Evolutionary conservation across 2,113 vertebrate genomes (phyloP), one percentile per base, ranked within the genome.

Genomic region (Bubo bubo): DNA sequence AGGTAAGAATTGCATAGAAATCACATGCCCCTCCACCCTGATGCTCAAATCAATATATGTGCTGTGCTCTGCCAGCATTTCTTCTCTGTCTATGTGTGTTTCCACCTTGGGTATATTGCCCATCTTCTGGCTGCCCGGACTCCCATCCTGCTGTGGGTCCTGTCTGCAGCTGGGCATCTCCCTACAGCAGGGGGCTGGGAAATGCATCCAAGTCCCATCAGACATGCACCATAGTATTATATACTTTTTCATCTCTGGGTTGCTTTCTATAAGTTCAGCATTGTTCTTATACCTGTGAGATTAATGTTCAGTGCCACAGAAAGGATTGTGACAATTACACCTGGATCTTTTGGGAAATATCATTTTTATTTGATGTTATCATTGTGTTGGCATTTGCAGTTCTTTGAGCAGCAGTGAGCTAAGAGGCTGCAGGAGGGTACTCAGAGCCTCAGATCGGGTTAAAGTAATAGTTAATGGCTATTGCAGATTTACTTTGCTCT

Each of bases 401-500:
- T 96, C 62, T 95, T 92, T 62, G 58, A 85, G 77, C n/a, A 56
- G 37, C 14, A 67, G n/a, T 45, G 62, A 97, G 34, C 87, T 94
- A 50, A 90, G 86, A 85, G 75, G 75, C 34, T 82, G 72, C 45
- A 93, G 63, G 9, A 7, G 28, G 14, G 10, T 67, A 56, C 52
- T 95, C 3, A 1, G 76, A 94, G 47, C 52, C 91, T 97, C 55
- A 79, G 95, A 95, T 95, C 82, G 34, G 63, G 88, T 96, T 96
- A 90, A 93, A 95, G 84, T 88, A 94, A 94, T 75, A 96, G 95
- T 94, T 97, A 97, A 97, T 96, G 94, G 72, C 63, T 95, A 76
- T 28, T 95, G 87, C 83, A 97, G 85, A 97, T 96, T 96, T 84
- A 74, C 50, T 96, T 94, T 79, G 66, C 96, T 98, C 52, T 94